Evolutionary conservation across 2,113 vertebrate genomes (phyloP).

Genomic region (Spilogale gracilis): DNA sequence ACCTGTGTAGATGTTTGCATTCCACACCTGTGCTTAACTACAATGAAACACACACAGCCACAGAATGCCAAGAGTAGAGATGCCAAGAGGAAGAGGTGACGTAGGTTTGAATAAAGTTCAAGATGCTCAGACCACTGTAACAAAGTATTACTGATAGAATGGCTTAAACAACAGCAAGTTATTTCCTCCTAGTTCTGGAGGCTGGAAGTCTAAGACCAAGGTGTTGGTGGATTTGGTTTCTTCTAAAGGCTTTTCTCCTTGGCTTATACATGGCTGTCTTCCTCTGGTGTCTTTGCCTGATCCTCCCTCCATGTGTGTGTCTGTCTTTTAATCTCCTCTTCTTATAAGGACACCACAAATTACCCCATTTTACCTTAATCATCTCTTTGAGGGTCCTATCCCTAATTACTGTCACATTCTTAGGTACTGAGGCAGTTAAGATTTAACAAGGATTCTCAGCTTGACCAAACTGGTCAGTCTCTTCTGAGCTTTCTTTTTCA

Average conservation of each 20-base stretch:
- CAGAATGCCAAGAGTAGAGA: not conserved
- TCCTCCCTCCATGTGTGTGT: not conserved
- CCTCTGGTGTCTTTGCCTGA: not conserved
- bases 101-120: not conserved
- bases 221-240: not conserved
- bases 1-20: not conserved
- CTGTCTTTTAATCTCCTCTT: not conserved
- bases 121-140: not conserved
- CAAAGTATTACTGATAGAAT: not conserved
- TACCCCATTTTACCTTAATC: not conserved
- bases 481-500: not conserved
- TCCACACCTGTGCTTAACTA: not conserved
- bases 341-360: not conserved
- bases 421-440: not conserved
- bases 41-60: not conserved
- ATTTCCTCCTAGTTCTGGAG: not conserved
- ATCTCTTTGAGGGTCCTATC: not conserved
- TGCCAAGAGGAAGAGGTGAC: not conserved
- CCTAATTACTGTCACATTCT: not conserved
- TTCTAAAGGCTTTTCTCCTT: not conserved
- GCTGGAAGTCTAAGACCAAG: not conserved
- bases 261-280: not conserved
- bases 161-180: not conserved
- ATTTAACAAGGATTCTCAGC: not conserved
- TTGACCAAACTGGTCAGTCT: not conserved